phyloP scores from a whole-genome alignment of 2,797 vertebrate genomes.

The Craterocephalus amniculus region DNA sequence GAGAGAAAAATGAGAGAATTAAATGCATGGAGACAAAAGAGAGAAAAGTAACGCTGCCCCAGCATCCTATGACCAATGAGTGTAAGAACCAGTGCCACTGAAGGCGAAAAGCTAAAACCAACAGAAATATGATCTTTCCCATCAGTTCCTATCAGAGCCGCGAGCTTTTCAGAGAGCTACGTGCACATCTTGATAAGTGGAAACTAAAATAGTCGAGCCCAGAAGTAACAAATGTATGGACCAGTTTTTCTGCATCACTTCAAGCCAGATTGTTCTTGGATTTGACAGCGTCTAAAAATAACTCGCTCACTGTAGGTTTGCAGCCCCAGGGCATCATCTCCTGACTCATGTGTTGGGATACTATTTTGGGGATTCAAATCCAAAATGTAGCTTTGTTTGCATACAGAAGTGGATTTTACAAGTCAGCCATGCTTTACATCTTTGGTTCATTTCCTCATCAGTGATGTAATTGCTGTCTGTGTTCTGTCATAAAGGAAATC shows the following conservation, averaged over 20 bases:
- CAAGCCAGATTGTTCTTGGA: neutral
- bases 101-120: neutral
- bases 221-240: neutral
- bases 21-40: neutral
- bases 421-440: neutral
- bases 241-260: neutral
- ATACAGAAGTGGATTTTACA: neutral
- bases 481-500: too few relatives aligned
- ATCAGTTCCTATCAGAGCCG: neutral
- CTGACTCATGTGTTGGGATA: neutral
- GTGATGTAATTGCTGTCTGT: neutral
- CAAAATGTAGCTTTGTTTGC: neutral
- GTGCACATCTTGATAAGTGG: neutral
- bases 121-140: neutral
- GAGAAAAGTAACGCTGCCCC: neutral
- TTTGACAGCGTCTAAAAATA: neutral
- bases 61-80: too few relatives aligned
- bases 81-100: neutral
- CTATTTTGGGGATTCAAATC: neutral
- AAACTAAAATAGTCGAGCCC: neutral
- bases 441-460: neutral
- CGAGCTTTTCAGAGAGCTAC: neutral
- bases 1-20: neutral
- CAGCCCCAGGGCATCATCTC: neutral
- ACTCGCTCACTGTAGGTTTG: neutral